A percentile compares a stretch with the other conserved stretches of the same genome.
Evolutionary conservation across 2,113 vertebrate species (phyloP).

Genomic region (Monarcha castaneiventris): DNA sequence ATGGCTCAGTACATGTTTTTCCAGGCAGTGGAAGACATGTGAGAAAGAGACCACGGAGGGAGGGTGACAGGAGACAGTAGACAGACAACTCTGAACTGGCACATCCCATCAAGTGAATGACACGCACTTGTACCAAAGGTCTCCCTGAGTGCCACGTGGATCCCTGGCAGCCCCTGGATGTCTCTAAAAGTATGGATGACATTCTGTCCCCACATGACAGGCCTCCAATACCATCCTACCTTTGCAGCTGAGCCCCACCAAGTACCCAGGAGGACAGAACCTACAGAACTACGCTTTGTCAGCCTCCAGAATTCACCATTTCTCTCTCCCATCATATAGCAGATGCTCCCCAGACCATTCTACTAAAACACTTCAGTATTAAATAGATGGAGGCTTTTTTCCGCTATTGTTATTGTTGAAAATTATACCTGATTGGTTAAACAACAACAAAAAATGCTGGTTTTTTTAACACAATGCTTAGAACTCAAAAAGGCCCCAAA

Average conservation of each 20-base stretch:
- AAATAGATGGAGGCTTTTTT: neutral
- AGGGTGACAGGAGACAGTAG: neutral
- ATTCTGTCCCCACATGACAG: neutral
- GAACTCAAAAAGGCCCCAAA: neutral
- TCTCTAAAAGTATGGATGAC: neutral
- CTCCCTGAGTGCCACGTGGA: neutral
- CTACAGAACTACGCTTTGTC: accelerated
- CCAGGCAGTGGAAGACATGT: neutral
- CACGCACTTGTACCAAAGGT: neutral
- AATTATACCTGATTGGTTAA: neutral
- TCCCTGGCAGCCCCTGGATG: neutral
- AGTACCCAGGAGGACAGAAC: neutral
- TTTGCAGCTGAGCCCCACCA: neutral
- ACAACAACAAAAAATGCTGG: neutral
- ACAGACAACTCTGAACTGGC: neutral
- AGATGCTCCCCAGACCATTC: neutral
- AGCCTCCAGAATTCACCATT: neutral
- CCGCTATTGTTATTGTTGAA: neutral
- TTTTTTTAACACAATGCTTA: neutral
- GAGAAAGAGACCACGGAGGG: neutral
- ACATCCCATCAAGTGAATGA: neutral
- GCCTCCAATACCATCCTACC: neutral
- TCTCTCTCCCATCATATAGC: accelerated
- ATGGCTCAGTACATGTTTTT: accelerated
- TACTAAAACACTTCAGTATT: neutral